Conservation (phyloP, 2,113 vertebrate species). For the Crotalus horridus region DNA sequence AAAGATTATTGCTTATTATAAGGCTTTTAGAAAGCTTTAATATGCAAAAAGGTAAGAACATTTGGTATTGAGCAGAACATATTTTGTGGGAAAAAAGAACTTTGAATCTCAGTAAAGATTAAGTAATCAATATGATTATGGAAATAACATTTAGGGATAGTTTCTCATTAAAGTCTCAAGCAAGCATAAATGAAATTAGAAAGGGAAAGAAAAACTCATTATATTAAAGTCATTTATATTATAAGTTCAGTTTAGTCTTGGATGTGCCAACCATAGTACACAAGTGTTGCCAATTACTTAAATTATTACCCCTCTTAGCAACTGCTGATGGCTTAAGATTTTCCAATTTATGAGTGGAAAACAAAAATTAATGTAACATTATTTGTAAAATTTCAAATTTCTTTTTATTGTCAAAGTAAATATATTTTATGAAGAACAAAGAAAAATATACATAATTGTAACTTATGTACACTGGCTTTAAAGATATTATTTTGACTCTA, state of each 20-base stretch:
- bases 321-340: background rate
- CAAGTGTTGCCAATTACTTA: background rate
- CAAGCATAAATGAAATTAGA: background rate
- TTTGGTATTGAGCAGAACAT: background rate
- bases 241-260: background rate
- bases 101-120: background rate
- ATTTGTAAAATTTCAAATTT: slow-evolving; percentile 68
- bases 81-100: background rate
- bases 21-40: background rate
- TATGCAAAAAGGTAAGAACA: background rate
- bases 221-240: background rate
- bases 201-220: background rate
- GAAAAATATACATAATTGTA: slow-evolving; percentile 84
- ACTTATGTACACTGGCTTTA: slow-evolving; percentile 77
- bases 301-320: background rate
- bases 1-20: background rate
- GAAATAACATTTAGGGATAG: background rate
- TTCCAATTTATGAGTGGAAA: slow-evolving; percentile 23
- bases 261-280: background rate
- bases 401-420: slow-evolving; percentile 96
- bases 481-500: slow-evolving; percentile 73
- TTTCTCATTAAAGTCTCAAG: background rate
- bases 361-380: background rate
- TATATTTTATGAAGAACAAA: slow-evolving; percentile 88
- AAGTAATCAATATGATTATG: background rate